Evolutionary conservation across 2,113 vertebrate species (phyloP).

Genomic region (Ascaphus truei): DNA sequence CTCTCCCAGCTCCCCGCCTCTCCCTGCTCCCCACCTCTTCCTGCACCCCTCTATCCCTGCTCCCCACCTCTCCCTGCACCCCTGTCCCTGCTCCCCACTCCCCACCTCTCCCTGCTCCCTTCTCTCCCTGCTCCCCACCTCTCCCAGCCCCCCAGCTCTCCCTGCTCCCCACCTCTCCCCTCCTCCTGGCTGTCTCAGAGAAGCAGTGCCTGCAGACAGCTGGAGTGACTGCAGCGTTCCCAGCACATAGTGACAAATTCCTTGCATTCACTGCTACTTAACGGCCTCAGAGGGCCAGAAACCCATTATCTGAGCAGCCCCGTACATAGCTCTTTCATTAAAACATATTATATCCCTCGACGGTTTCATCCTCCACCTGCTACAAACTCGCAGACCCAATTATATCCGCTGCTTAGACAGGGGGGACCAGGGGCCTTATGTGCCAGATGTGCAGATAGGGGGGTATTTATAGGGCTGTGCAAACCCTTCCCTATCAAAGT

Average conservation of each 20-base stretch:
- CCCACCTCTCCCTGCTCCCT: slow-evolving; percentile 47
- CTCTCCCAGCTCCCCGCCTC: no score
- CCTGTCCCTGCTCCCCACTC: slow-evolving; percentile 50
- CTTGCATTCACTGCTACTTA: slow-evolving; percentile 44
- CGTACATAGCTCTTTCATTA: neutral
- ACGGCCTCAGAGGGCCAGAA: slow-evolving; percentile 34
- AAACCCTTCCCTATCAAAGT: no score
- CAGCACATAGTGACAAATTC: slow-evolving; percentile 55
- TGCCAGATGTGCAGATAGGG: neutral
- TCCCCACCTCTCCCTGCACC: slow-evolving; percentile 13
- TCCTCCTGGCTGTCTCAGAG: slow-evolving; percentile 43
- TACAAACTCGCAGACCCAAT: neutral
- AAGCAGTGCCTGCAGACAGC: slow-evolving; percentile 40
- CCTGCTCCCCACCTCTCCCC: slow-evolving; percentile 39
- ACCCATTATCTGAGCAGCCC: neutral
- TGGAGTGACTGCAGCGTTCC: slow-evolving; percentile 46
- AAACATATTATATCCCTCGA: neutral
- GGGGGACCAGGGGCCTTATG: neutral
- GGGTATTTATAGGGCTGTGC: no score
- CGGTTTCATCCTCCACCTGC: slow-evolving; percentile 4
- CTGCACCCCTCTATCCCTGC: neutral
- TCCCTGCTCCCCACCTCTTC: slow-evolving; percentile 25
- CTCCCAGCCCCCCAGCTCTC: slow-evolving; percentile 52
- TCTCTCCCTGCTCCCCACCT: slow-evolving; percentile 27
- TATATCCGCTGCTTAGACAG: neutral